A percentile compares a stretch with the other conserved stretches of the same genome.
These are phyloP conservation scores for Danaus chrysippus DNA, from an alignment of 2,888 invertebrate genomes.

Conservation along the genomic window DNA sequence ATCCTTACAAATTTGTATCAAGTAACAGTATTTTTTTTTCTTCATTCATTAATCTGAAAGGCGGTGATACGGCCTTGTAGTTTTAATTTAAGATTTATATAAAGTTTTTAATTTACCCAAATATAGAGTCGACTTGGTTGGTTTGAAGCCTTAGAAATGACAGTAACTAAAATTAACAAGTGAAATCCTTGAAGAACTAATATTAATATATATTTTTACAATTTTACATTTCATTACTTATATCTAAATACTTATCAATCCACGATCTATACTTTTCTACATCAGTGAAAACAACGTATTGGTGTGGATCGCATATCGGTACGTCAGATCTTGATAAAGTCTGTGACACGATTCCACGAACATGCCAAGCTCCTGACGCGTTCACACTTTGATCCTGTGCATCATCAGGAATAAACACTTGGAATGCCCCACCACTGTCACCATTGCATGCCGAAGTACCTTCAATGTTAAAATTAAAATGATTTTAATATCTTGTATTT, in stretches of 20 bases:
- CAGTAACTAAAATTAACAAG: too few species aligned
- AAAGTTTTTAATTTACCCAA: too few species aligned
- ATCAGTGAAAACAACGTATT: conserved; percentile 70
- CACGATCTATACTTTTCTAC: conserved; percentile 45
- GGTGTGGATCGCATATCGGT: conserved; percentile 57
- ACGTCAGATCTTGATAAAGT: conserved; percentile 38
- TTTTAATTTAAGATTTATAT: too few species aligned
- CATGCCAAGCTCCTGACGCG: conserved; percentile 43
- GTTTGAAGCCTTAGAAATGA: too few species aligned
- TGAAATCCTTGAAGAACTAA: too few species aligned
- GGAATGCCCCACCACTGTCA: conserved; percentile 72
- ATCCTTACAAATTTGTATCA: too few species aligned
- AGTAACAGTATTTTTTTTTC: too few species aligned
- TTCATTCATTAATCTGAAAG: too few species aligned
- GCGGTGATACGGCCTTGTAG: too few species aligned
- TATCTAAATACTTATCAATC: conserved; percentile 36
- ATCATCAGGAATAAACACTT: conserved; percentile 49
- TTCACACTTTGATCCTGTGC: conserved; percentile 31
- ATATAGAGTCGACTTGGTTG: too few species aligned
- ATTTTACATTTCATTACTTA: background rate
- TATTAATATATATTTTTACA: too few species aligned
- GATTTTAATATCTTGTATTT: too few species aligned
- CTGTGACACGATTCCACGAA: conserved; percentile 49
- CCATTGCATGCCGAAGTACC: conserved; percentile 73
- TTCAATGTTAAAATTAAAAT: conserved; percentile 24